Evolutionary conservation across 1,140 invertebrate species (phyloP).

Genomic region (Platorchestia sp.): DNA sequence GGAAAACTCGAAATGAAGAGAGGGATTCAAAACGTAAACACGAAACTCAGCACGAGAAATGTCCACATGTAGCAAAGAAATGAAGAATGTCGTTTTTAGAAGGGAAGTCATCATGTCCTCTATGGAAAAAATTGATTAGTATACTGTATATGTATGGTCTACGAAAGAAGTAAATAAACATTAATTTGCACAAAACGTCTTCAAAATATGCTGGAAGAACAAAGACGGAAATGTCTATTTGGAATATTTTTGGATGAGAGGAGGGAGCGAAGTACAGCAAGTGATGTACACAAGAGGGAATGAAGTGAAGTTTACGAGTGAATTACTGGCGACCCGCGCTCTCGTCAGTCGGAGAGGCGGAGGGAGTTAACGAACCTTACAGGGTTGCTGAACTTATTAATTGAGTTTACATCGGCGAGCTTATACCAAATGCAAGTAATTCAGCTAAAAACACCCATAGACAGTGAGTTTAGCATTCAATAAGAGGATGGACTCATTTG

Average conservation of each 20-base stretch:
- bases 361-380: too few species aligned
- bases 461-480: not conserved
- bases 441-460: not conserved
- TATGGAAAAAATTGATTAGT: not conserved
- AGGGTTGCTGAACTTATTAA: too few species aligned
- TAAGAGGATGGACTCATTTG: not conserved
- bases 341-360: too few species aligned
- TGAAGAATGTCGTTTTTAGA: not conserved
- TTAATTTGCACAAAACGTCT: not conserved
- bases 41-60: not conserved
- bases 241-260: not conserved
- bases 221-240: not conserved
- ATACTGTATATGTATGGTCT: not conserved
- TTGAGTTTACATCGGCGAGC: too few species aligned
- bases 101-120: not conserved
- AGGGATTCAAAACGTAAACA: not conserved
- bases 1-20: not conserved
- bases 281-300: not conserved
- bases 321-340: not conserved
- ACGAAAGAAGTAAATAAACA: not conserved
- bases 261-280: not conserved
- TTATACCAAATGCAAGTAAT: not conserved
- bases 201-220: not conserved
- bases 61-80: not conserved
- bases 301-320: not conserved